Evolutionary conservation across 2,888 invertebrate species (phyloP).

Genomic region (Eueremaeus valkanovi): DNA sequence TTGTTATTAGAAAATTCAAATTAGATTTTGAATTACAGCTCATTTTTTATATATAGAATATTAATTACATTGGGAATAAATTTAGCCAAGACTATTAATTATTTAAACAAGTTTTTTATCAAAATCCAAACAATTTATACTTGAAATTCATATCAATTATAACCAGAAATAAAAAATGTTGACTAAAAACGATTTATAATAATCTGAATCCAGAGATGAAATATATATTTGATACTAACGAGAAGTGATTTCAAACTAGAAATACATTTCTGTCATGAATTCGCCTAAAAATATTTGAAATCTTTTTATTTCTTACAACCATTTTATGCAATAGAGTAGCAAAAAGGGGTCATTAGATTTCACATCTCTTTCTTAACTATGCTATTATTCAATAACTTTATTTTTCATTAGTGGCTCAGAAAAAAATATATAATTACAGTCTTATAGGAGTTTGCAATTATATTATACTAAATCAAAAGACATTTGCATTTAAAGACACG

Average conservation of each 20-base stretch:
- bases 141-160: too few species aligned
- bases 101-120: too few species aligned
- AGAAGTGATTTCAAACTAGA: neutral
- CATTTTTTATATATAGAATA: too few species aligned
- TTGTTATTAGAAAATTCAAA: too few species aligned
- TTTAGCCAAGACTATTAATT: too few species aligned
- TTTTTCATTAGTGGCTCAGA: neutral
- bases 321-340: neutral
- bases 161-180: too few species aligned
- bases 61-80: too few species aligned
- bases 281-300: neutral
- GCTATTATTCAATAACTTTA: neutral
- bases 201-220: neutral
- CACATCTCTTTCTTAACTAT: neutral
- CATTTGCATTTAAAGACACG: neutral
- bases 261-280: neutral
- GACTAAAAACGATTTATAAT: neutral
- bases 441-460: neutral
- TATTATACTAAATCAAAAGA: neutral
- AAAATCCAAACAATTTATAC: too few species aligned
- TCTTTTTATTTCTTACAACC: neutral
- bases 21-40: neutral
- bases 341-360: neutral
- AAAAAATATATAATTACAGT: neutral
- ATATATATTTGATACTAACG: neutral